phyloP scores from a whole-genome alignment of 2,888 invertebrate species.

The Celastrina argiolus region DNA sequence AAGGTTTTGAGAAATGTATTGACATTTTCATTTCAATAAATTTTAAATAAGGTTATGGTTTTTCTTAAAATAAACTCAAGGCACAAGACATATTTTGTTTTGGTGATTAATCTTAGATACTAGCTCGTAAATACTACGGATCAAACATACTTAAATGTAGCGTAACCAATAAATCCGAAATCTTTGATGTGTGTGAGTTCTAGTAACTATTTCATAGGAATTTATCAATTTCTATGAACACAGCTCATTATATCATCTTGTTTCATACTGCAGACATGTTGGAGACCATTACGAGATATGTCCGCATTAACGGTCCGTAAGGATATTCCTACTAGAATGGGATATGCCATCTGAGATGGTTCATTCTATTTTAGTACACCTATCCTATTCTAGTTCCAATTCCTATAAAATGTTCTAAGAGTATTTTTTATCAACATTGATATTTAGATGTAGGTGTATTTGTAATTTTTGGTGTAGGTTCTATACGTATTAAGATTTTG shows the following conservation, averaged over 20 bases:
- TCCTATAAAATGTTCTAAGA: neutral
- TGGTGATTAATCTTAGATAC: neutral
- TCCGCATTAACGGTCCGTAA: neutral
- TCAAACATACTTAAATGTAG: neutral
- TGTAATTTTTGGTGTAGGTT: no score
- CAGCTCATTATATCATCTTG: neutral
- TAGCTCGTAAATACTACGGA: neutral
- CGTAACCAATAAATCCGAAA: neutral
- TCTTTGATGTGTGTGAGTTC: neutral
- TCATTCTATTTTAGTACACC: no score
- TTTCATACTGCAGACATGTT: neutral
- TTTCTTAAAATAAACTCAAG: neutral
- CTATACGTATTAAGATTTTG: no score
- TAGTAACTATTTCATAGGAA: neutral
- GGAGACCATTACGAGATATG: neutral
- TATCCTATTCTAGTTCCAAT: neutral
- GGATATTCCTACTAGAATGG: neutral
- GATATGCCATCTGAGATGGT: neutral
- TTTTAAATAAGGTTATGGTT: neutral
- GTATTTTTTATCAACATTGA: neutral
- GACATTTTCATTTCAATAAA: neutral
- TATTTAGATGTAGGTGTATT: neutral
- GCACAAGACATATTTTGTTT: no score
- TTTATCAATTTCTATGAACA: neutral
- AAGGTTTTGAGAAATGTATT: neutral